Evolutionary conservation across 2,888 invertebrate genomes (phyloP).

Genomic region (Tetragonisca angustula): DNA sequence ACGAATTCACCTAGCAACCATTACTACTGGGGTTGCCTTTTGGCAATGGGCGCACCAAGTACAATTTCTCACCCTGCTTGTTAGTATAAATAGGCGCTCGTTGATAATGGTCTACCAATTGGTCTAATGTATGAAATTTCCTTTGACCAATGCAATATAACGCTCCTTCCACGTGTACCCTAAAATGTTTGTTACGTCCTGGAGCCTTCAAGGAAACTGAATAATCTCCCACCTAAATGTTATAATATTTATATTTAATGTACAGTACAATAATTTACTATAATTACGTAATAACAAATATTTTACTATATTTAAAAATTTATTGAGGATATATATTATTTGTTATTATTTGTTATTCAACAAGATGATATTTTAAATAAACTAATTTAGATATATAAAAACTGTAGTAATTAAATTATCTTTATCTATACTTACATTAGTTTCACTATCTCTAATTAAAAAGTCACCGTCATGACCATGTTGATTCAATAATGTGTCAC

Average conservation of each 20-base stretch:
- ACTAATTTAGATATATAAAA: background rate
- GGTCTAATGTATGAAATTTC: constrained; percentile 97
- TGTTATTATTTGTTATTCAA: background rate
- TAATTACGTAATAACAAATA: background rate
- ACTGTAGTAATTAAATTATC: background rate
- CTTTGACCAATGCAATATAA: constrained; percentile 99
- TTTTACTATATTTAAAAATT: background rate
- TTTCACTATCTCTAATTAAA: constrained; percentile 99
- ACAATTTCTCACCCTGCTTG: constrained; percentile 98
- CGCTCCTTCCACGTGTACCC: constrained; percentile 97
- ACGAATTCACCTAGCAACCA: constrained; percentile 80
- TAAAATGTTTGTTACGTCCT: constrained; percentile 99
- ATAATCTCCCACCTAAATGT: constrained; percentile 96
- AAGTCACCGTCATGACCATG: constrained; percentile 99
- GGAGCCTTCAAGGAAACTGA: constrained; percentile 99
- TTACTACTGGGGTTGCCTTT: constrained; percentile 85
- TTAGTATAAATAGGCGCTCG: constrained; percentile 99
- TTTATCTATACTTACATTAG: constrained; percentile 92
- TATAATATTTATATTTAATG: constrained; percentile 18
- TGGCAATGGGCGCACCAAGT: constrained; percentile 96
- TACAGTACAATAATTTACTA: background rate
- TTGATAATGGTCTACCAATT: constrained; percentile 99
- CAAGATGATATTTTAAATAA: background rate
- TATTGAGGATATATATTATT: background rate
- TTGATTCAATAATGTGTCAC: constrained; percentile 97